Conservation (phyloP, 2,888 invertebrate species). For the Synergus gifuensis region DNA sequence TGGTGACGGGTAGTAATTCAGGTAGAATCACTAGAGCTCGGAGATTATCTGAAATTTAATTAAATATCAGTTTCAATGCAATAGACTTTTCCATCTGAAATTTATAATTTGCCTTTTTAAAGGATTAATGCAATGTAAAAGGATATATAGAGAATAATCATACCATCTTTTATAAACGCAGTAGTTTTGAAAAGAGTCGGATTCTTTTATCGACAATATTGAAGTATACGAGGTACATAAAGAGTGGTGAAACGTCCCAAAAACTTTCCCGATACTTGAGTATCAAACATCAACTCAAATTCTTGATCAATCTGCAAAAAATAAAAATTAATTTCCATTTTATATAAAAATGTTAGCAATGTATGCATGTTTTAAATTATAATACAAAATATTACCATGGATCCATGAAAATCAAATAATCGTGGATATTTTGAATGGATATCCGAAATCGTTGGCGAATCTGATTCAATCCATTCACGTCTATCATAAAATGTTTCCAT, state of each 20-base stretch:
- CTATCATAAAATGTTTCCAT: background rate
- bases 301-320: background rate
- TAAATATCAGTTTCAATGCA: background rate
- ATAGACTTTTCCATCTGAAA: background rate
- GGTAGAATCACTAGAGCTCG: background rate
- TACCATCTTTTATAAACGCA: background rate
- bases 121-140: background rate
- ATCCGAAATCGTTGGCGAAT: background rate
- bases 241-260: background rate
- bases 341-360: background rate
- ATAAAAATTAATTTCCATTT: background rate
- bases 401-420: slow-evolving; percentile 3
- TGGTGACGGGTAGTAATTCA: background rate
- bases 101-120: background rate
- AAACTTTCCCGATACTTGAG: background rate
- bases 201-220: background rate
- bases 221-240: background rate
- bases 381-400: too few relatives aligned
- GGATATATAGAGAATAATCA: background rate
- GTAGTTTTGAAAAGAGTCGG: background rate
- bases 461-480: background rate
- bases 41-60: background rate
- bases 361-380: background rate
- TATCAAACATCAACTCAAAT: background rate
- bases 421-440: background rate